Base-by-base conservation (phyloP, 1,140 invertebrate genomes). In the Gyrodactylus bullatarudis region DNA sequence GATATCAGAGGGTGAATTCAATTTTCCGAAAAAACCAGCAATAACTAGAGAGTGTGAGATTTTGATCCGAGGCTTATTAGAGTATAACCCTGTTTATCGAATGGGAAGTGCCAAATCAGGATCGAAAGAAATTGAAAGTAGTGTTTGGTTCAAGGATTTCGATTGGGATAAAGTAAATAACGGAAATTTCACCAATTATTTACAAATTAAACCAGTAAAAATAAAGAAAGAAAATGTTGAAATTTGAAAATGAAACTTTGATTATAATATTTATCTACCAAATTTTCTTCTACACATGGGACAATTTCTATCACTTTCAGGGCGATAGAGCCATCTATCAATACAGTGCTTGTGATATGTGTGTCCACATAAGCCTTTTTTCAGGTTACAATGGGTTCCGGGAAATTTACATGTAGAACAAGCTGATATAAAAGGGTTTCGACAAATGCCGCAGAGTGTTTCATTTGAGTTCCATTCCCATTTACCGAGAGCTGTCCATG, bases 281-380 rank as follows among this genome's bases (percentile, higher is more conserved):
- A 54, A 71, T 25, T 21, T 71, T 71, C 24, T 71, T 26, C 70
- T 71, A 24, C 70, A 71, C 24, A 71, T 23, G 1, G 70, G 70
- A 71, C 70, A 71, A 71, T 71, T 71, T 23, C 21, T 24, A 20
- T 71, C 24, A 71, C 70, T 71, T 54, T 54, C 34, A 8, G 34
- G 34, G 8, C 34, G 8, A 54, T 54, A 54, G n/a, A 71, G 21
- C 70, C 70, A 71, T 26, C 24, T 24, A 8, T 71, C 70, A 71
- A 71, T 71, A 24, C 70, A 71, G 24, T 71, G 70, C 26, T 23
- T 71, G 23, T 71, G 70, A 71, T 23, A 71, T 23, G 21, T 23
- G n/a, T 71, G 70, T 24, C 70, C 70, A 71, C 70, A 71, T 23
- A 71, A 19, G 1, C 70, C 70, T 23, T 24, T 23, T 1, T 23